A percentile compares a stretch with the other conserved stretches of the same genome.
These are phyloP conservation scores for Clarias fuscus DNA, from an alignment of 2,797 vertebrate genomes.

Conservation along the genomic window DNA sequence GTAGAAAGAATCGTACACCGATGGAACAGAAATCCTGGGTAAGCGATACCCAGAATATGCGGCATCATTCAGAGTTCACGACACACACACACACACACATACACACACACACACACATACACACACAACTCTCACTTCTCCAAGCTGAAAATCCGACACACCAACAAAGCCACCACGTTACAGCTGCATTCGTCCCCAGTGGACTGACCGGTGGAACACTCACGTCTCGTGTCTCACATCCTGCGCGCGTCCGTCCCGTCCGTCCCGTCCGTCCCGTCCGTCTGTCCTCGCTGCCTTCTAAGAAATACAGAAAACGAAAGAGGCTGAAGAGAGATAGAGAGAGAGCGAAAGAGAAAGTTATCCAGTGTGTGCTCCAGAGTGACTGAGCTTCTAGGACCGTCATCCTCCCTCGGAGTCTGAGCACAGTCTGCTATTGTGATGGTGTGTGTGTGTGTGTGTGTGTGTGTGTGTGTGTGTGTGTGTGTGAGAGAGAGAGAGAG, in stretches of 20 bases:
- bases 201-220: neutral
- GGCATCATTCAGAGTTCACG: neutral
- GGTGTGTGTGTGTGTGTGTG: constrained; percentile 19
- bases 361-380: constrained; percentile 11
- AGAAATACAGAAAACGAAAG: constrained; percentile 4
- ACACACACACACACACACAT: neutral
- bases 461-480: neutral
- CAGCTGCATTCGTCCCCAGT: neutral
- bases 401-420: neutral
- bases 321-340: neutral
- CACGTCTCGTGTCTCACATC: neutral
- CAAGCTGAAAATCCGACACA: neutral
- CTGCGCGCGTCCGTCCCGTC: neutral
- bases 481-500: constrained; percentile 30
- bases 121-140: constrained; percentile 18
- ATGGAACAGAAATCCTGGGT: neutral
- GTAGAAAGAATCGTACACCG: neutral
- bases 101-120: neutral
- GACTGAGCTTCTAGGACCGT: constrained; percentile 2
- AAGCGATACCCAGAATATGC: neutral
- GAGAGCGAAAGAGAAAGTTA: constrained; percentile 37
- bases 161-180: constrained; percentile 7
- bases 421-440: constrained; percentile 13
- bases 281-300: neutral
- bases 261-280: neutral